Conservation (phyloP, 2,888 invertebrate species). For the Mythimna impura region DNA sequence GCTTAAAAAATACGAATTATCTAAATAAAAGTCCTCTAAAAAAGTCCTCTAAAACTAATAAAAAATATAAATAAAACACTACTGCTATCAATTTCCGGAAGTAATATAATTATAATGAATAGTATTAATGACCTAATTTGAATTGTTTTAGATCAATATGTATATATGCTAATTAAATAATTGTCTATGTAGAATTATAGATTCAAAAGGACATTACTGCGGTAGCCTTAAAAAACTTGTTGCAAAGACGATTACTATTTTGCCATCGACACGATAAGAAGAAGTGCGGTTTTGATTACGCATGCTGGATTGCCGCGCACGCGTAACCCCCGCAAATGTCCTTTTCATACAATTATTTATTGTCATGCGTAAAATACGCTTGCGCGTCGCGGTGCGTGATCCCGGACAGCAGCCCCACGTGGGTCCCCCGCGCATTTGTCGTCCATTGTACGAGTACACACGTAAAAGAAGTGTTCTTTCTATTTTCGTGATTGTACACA, state of each 20-base stretch:
- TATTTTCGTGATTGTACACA: too few relatives aligned
- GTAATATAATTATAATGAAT: background rate
- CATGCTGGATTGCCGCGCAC: too few relatives aligned
- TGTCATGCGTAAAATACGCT: too few relatives aligned
- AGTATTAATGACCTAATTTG: background rate
- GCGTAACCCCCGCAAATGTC: too few relatives aligned
- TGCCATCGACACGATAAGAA: too few relatives aligned
- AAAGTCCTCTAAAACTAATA: background rate
- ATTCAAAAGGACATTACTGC: background rate
- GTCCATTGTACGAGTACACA: too few relatives aligned
- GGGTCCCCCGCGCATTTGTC: too few relatives aligned
- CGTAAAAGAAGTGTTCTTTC: too few relatives aligned
- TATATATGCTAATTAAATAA: constrained; percentile 2
- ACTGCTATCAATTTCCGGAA: constrained; percentile 5
- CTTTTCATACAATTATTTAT: too few relatives aligned
- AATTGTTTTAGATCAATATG: constrained; percentile 21
- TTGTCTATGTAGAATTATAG: background rate
- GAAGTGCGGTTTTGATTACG: too few relatives aligned
- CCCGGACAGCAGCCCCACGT: too few relatives aligned
- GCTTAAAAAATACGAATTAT: background rate
- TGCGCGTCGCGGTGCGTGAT: too few relatives aligned
- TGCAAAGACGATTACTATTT: background rate
- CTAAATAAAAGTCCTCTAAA: background rate
- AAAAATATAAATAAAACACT: background rate
- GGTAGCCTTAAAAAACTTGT: background rate